Evolutionary conservation across 2,113 vertebrate species (phyloP).

Genomic region (Butorides virescens): DNA sequence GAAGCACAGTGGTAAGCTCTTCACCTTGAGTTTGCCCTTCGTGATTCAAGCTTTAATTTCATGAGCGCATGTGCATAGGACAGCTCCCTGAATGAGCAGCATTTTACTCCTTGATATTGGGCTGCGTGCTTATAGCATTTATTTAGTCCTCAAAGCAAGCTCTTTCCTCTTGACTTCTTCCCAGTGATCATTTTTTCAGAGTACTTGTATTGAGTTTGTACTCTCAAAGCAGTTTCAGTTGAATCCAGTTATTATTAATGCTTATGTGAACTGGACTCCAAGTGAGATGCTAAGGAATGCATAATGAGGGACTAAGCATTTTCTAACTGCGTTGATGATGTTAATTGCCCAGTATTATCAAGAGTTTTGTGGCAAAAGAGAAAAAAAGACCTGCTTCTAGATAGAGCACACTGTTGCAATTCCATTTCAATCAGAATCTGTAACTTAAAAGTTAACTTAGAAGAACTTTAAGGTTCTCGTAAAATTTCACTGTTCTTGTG

Average conservation of each 20-base stretch:
- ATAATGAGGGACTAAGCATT: background rate
- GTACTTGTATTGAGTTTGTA: background rate
- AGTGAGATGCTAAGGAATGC: background rate
- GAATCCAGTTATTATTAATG: background rate
- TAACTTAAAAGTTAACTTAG: background rate
- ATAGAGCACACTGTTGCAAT: background rate
- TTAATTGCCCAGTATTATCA: background rate
- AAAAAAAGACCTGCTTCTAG: background rate
- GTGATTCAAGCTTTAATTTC: background rate
- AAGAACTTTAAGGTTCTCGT: background rate
- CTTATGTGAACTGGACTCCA: background rate
- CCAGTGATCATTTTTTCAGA: background rate
- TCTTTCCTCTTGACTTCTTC: background rate
- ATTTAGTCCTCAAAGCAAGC: background rate
- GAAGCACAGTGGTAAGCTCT: background rate
- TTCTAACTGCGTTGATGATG: background rate
- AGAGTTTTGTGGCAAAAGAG: background rate
- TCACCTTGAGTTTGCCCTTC: background rate
- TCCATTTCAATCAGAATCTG: background rate
- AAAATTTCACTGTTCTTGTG: background rate
- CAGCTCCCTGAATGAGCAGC: background rate
- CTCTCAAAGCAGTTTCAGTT: background rate
- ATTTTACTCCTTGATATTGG: background rate
- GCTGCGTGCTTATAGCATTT: background rate
- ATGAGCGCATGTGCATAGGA: background rate